phyloP scores from a whole-genome alignment of 2,797 vertebrate genomes.

The Syngnathus rostellatus region DNA sequence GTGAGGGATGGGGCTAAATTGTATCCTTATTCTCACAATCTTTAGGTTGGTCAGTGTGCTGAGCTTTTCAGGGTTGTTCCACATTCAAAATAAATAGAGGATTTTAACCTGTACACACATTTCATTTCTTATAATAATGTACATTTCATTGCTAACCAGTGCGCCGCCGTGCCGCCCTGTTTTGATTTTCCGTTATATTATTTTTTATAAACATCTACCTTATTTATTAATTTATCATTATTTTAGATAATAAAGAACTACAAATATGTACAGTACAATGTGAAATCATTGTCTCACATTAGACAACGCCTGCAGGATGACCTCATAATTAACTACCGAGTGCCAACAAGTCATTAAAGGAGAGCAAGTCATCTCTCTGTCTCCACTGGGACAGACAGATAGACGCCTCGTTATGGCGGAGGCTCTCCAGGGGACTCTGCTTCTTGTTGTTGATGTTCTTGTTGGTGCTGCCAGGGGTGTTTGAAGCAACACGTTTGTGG shows the following conservation, averaged over 20 bases:
- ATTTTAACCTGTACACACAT: no score
- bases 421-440: slow-evolving; percentile 46
- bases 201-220: no score
- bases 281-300: no score
- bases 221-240: no score
- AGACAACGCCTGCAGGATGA: not conserved
- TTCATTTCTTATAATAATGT: no score
- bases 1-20: not conserved
- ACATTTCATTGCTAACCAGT: no score
- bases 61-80: not conserved
- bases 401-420: slow-evolving; percentile 45
- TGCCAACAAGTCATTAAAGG: not conserved
- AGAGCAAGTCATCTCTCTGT: not conserved
- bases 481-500: slow-evolving; percentile 35
- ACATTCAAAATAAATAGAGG: not conserved
- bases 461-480: slow-evolving; percentile 20
- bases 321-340: not conserved
- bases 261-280: no score
- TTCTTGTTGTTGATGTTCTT: slow-evolving; percentile 51
- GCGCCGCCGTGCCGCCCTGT: no score
- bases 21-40: not conserved
- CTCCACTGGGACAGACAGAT: slow-evolving; percentile 20
- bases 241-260: no score
- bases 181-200: no score
- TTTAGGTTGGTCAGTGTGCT: not conserved